Conservation (phyloP, 1,140 invertebrate species). For the Micrasema longulum region DNA sequence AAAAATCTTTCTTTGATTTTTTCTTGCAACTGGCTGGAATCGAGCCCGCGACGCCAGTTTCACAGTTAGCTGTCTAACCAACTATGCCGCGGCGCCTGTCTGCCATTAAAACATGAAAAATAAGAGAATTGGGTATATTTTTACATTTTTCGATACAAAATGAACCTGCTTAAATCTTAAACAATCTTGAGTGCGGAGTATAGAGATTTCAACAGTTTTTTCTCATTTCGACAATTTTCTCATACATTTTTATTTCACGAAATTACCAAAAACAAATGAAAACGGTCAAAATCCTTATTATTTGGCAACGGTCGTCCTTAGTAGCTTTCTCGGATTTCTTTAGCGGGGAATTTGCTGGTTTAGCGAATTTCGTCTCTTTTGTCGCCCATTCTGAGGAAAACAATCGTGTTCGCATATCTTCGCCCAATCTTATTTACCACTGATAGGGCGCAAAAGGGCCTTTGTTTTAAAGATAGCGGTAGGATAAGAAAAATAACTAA, state of each 20-base stretch:
- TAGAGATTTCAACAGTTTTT: too few relatives aligned
- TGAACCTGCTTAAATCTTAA: too few relatives aligned
- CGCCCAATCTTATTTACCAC: conserved; percentile 24
- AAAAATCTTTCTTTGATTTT: too few relatives aligned
- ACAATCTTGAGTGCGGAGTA: too few relatives aligned
- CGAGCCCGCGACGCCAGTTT: too few relatives aligned
- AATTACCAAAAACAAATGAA: conserved; percentile 28
- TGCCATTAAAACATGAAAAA: too few relatives aligned
- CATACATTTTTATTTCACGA: background rate
- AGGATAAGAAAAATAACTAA: conserved; percentile 32
- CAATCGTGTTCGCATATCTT: conserved; percentile 26
- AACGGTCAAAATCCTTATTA: conserved; percentile 28
- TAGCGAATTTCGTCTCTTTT: conserved; percentile 23
- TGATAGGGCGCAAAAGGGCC: conserved; percentile 24
- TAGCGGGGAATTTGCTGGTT: conserved; percentile 11
- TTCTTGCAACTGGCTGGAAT: too few relatives aligned
- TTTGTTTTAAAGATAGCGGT: conserved; percentile 6
- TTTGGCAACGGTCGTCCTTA: conserved; percentile 13
- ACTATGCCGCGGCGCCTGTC: too few relatives aligned
- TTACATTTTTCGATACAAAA: too few relatives aligned
- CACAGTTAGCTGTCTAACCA: too few relatives aligned
- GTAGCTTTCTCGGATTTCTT: conserved; percentile 12
- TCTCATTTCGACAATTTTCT: too few relatives aligned
- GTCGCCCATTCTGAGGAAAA: conserved; percentile 17
- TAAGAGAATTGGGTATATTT: too few relatives aligned